Evolutionary conservation across 2,797 vertebrate species (phyloP).

Genomic region (Gastrophryne carolinensis): DNA sequence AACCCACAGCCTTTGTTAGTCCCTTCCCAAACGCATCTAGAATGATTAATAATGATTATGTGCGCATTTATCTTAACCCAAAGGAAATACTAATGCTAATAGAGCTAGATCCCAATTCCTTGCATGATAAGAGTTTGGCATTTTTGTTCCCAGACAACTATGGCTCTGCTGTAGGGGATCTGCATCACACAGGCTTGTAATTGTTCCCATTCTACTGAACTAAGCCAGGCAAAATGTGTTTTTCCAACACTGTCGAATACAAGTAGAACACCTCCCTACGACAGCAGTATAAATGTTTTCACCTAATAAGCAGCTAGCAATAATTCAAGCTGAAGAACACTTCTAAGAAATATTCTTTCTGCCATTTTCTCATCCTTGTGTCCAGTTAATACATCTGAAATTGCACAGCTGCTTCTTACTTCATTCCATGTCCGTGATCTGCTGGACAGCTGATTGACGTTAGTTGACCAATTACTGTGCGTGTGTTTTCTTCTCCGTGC

Average conservation of each 20-base stretch:
- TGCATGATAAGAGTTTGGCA: no score
- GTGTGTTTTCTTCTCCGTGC: slow-evolving; percentile 36
- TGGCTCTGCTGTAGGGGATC: no score
- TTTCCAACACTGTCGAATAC: background rate
- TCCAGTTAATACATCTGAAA: slow-evolving; percentile 25
- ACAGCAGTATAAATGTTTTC: background rate
- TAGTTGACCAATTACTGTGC: slow-evolving; percentile 46
- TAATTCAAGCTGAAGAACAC: slow-evolving; percentile 36
- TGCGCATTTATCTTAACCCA: no score
- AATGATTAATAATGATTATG: no score
- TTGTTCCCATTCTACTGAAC: no score
- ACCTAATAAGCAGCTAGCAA: slow-evolving; percentile 18
- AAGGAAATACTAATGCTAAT: no score
- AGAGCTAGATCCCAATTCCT: no score
- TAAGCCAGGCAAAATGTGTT: no score
- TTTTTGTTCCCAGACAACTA: no score
- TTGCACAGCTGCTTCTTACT: slow-evolving; percentile 44
- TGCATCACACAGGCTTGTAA: no score
- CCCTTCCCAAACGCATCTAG: no score
- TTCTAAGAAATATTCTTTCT: slow-evolving; percentile 32
- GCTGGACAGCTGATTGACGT: slow-evolving; percentile 44
- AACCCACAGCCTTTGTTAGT: no score
- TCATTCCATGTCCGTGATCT: slow-evolving; percentile 24
- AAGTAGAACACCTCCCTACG: background rate
- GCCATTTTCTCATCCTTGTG: slow-evolving; percentile 32